Conservation (phyloP, 2,888 invertebrate genomes). For the Melanostoma mellinum region DNA sequence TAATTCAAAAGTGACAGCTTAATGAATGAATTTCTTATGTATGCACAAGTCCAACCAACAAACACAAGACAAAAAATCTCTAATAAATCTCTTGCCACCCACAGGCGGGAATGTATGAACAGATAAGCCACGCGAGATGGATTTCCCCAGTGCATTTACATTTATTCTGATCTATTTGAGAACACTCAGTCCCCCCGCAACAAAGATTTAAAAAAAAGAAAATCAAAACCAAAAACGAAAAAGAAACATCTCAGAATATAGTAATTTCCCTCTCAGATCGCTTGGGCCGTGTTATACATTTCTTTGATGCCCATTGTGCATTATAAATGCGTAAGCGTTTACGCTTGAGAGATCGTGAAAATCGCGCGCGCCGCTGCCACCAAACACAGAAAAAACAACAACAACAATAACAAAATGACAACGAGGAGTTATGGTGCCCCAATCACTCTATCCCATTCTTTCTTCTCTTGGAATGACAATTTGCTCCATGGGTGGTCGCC, state of each 20-base stretch:
- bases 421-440: constrained; percentile 50
- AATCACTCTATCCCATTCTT: constrained; percentile 62
- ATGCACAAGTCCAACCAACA: constrained; percentile 26
- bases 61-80: constrained; percentile 5
- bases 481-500: constrained; percentile 70
- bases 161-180: constrained; percentile 44
- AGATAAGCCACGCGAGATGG: constrained; percentile 39
- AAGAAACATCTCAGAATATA: constrained; percentile 6
- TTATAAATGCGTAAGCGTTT: constrained; percentile 66
- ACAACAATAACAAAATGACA: constrained; percentile 52
- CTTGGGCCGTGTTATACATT: constrained; percentile 25
- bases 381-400: constrained; percentile 38
- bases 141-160: constrained; percentile 19
- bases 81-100: constrained; percentile 68
- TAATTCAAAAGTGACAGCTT: constrained; percentile 53
- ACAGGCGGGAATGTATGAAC: constrained; percentile 38
- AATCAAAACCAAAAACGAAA: neutral
- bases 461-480: constrained; percentile 63
- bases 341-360: constrained; percentile 60
- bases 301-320: constrained; percentile 50
- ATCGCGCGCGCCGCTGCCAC: constrained; percentile 60
- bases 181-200: constrained; percentile 8
- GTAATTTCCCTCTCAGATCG: constrained; percentile 29
- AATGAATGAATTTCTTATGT: constrained; percentile 65
- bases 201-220: constrained; percentile 2